Conservation (phyloP, 2,797 vertebrate species). For the Acipenser oxyrinchus region DNA sequence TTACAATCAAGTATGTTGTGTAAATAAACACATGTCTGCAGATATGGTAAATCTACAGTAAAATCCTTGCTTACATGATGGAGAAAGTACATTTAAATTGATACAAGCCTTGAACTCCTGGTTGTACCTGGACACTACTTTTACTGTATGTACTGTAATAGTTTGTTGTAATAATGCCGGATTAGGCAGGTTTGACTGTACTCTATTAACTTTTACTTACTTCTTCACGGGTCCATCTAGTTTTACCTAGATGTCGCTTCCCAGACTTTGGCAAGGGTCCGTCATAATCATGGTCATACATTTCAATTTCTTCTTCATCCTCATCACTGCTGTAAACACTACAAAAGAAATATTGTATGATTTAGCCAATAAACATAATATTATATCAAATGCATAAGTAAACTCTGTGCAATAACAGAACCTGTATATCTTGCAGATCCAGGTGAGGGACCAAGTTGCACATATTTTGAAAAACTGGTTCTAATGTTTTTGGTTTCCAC, state of each 20-base stretch:
- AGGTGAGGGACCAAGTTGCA: constrained; percentile 47
- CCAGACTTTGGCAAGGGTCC: constrained; percentile 80
- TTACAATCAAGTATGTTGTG: too few relatives aligned
- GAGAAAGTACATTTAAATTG: not conserved
- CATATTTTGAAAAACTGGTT: constrained; percentile 79
- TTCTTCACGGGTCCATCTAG: constrained; percentile 96
- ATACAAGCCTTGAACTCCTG: not conserved
- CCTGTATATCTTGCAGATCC: constrained; percentile 82
- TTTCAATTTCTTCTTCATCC: constrained; percentile 91
- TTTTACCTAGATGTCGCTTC: constrained; percentile 94
- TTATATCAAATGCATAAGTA: constrained; percentile 19
- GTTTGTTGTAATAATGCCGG: constrained; percentile 9
- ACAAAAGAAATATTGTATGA: constrained; percentile 34
- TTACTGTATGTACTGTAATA: too few relatives aligned
- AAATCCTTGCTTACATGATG: too few relatives aligned
- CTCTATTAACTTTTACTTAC: constrained; percentile 48
- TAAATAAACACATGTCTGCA: too few relatives aligned
- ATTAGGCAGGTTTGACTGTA: not conserved
- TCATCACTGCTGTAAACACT: constrained; percentile 98
- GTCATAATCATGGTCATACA: constrained; percentile 96
- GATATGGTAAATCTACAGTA: too few relatives aligned
- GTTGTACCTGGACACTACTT: too few relatives aligned
- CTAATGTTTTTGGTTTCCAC: constrained; percentile 97
- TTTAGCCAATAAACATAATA: too few relatives aligned
- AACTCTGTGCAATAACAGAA: constrained; percentile 65